Base-by-base conservation (phyloP, 2,888 invertebrate species). In the Teleogryllus oceanicus region DNA sequence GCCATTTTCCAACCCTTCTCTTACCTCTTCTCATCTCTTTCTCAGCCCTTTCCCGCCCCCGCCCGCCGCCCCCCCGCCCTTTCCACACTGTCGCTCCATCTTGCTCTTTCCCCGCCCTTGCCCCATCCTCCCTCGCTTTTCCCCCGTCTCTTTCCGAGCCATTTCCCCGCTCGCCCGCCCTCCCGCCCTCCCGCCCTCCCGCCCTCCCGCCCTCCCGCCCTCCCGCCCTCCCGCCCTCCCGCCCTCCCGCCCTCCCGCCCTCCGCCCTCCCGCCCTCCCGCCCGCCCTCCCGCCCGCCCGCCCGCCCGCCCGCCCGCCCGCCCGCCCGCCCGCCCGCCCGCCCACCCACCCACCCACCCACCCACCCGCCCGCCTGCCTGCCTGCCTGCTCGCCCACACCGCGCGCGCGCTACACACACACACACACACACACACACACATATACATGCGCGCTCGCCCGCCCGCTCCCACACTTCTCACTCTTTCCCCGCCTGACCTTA, bases 331-430 rank as follows among this genome's bases (percentile, higher is more conserved):
- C n/a, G 16, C 0, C 74, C n/a, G 2, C n/a, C 2, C 0, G 2
- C 18, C 21, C n/a, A 4, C n/a, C 4, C n/a, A 0, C 8, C 74
- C 74, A 2, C 21, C 1, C 21, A 21, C 21, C 1, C 21, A 21
- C 21, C 1, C 21, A 21, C 8, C 2, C 2, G 18, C 20, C 10
- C 10, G 4, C 0, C n/a, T n/a, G 3, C 2, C 2, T 3, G 2
- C 24, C 2, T 0, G 24, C 2, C 24, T 0, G 24, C 24, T 2
- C 3, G 2, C 2, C 74, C 4, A 0, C n/a, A n/a, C 2, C n/a
- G 16, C 0, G 2, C n/a, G 2, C n/a, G 0, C 0, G 2, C 18
- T 1, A 2, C n/a, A 0, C 8, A 3, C 74, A 2, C 21, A 21
- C 21, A 21, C 21, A 21, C 21, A 21, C 21, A 21, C 21, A 21